Evolutionary conservation across 2,888 invertebrate species (phyloP).

Genomic region (Caenorhabditis japonica): DNA sequence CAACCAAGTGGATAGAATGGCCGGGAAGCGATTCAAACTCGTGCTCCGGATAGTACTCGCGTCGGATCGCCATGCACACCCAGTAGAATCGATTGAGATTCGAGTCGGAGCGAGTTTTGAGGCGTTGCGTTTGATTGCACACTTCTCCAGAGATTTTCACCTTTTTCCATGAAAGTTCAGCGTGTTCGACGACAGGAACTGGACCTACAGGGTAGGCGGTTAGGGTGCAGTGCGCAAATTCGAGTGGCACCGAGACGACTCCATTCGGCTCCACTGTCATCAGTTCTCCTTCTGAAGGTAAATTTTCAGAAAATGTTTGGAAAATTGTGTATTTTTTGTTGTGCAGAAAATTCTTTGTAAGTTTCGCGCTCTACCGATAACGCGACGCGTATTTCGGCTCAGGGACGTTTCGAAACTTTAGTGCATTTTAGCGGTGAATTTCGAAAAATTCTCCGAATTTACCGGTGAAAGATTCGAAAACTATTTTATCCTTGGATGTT

Average conservation of each 20-base stretch:
- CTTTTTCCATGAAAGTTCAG: constrained; percentile 54
- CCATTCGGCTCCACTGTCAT: constrained; percentile 51
- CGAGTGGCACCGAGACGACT: constrained; percentile 39
- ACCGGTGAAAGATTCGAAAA: too few relatives aligned
- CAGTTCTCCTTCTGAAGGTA: constrained; percentile 44
- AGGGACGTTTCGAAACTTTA: too few relatives aligned
- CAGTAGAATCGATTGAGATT: constrained; percentile 78
- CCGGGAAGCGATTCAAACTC: constrained; percentile 83
- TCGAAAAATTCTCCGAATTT: too few relatives aligned
- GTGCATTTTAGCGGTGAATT: too few relatives aligned
- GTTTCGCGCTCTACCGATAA: too few relatives aligned
- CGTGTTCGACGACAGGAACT: constrained; percentile 44
- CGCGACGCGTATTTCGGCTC: too few relatives aligned
- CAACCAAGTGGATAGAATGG: constrained; percentile 88
- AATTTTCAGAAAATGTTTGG: neutral
- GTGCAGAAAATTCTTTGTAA: neutral
- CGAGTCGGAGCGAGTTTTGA: constrained; percentile 45
- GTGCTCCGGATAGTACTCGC: constrained; percentile 82
- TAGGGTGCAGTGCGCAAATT: constrained; percentile 45
- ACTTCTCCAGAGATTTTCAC: constrained; percentile 55
- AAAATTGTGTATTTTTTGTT: too few relatives aligned
- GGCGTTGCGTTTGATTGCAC: constrained; percentile 48
- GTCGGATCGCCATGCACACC: constrained; percentile 86
- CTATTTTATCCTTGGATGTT: too few relatives aligned
- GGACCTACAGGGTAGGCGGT: constrained; percentile 49